Evolutionary conservation across 2,888 invertebrate species (phyloP).

Genomic region (Ecliptopera silaceata): DNA sequence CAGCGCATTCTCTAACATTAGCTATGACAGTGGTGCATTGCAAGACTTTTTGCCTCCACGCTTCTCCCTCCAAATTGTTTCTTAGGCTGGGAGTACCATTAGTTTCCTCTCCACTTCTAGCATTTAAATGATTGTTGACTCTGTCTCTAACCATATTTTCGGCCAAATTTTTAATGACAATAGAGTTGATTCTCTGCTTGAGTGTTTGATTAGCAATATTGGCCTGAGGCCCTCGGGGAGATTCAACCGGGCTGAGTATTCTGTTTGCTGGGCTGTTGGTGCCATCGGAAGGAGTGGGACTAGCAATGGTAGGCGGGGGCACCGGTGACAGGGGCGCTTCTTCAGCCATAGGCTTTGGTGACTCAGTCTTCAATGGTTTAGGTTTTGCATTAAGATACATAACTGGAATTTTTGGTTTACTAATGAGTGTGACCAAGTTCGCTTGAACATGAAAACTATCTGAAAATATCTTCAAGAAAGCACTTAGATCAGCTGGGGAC

Average conservation of each 20-base stretch:
- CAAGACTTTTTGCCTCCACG: constrained; percentile 91
- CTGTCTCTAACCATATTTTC: constrained; percentile 88
- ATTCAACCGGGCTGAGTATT: constrained; percentile 80
- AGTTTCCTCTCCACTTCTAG: constrained; percentile 68
- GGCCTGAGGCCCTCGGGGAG: constrained; percentile 74
- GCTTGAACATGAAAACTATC: constrained; percentile 97
- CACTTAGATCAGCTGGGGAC: constrained; percentile 93
- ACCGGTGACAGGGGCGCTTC: constrained; percentile 66
- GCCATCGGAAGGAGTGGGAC: constrained; percentile 77
- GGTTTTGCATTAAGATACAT: constrained; percentile 80
- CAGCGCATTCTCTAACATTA: constrained; percentile 89
- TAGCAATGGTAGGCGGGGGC: constrained; percentile 59
- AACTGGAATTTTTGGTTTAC: constrained; percentile 88
- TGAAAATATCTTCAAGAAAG: constrained; percentile 96
- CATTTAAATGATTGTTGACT: constrained; percentile 76
- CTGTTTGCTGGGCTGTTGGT: constrained; percentile 71
- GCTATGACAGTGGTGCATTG: constrained; percentile 92
- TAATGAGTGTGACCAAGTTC: constrained; percentile 93
- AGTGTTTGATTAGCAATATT: constrained; percentile 88
- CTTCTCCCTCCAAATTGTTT: constrained; percentile 84
- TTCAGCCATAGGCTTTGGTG: constrained; percentile 75
- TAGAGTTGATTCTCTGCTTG: constrained; percentile 93
- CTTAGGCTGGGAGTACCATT: constrained; percentile 71
- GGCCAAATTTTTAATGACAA: constrained; percentile 94
- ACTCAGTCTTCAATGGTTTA: constrained; percentile 73